These are phyloP conservation scores for Octomys mimax DNA, from an alignment of 2,797 vertebrate species.

Conservation along the genomic window DNA sequence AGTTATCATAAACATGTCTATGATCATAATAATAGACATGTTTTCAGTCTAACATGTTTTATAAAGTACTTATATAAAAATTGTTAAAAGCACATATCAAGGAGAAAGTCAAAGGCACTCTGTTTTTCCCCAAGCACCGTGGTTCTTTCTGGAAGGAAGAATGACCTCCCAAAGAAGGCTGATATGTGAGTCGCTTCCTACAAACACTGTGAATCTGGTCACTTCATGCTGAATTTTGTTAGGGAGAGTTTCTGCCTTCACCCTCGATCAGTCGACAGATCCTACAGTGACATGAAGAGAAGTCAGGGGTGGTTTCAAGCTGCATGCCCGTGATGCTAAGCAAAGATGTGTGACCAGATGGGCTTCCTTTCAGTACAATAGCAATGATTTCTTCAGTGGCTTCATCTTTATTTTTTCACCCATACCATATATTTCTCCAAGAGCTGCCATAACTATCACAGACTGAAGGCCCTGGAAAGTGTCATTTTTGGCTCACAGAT, in stretches of 20 bases:
- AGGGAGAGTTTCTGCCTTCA: neutral
- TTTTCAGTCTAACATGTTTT: neutral
- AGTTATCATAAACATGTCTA: neutral
- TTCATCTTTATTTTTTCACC: neutral
- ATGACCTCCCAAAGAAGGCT: neutral
- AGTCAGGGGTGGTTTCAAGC: neutral
- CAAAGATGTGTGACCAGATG: neutral
- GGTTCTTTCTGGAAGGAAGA: neutral
- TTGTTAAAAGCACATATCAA: neutral
- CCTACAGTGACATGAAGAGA: neutral
- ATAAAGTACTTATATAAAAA: neutral
- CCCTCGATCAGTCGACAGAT: neutral
- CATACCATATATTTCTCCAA: neutral
- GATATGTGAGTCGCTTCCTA: neutral
- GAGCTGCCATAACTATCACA: neutral
- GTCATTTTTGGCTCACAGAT: neutral
- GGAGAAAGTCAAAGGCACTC: neutral
- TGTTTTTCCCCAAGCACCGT: neutral
- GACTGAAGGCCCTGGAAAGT: neutral
- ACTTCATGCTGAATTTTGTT: neutral
- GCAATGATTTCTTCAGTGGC: neutral
- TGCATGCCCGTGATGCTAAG: neutral
- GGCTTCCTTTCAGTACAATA: conserved; percentile 7
- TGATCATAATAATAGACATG: too few species aligned
- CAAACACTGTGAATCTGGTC: neutral